Conservation (phyloP, 35 echinoderm and acorn worm species). For the Ophioderma brevispina region DNA sequence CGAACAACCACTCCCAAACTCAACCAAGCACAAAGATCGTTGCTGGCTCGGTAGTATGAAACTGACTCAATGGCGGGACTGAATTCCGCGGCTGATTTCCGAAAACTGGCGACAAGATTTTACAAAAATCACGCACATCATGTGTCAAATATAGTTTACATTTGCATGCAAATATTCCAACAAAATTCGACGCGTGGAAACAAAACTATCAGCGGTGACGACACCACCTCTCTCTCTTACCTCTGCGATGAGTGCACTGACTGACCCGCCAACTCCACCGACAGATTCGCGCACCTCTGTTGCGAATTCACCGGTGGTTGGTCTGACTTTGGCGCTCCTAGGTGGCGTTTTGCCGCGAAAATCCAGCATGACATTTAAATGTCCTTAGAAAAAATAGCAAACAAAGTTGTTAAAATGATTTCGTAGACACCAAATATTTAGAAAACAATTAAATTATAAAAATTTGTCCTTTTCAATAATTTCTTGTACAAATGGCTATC, state of each 20-base stretch:
- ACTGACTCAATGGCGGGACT: background rate
- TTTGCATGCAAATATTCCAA: background rate
- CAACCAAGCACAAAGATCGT: background rate
- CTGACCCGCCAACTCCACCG: background rate
- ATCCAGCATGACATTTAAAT: background rate
- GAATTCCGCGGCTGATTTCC: background rate
- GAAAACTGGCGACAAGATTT: background rate
- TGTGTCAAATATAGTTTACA: background rate
- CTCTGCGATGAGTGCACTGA: background rate
- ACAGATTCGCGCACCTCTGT: background rate
- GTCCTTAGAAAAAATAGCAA: background rate
- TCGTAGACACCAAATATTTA: too few species aligned
- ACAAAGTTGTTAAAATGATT: too few species aligned
- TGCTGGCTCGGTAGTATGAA: background rate
- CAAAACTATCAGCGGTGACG: background rate
- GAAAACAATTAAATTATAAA: too few species aligned
- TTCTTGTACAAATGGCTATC: too few species aligned
- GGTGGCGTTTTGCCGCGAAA: conserved; percentile 8
- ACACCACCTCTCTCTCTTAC: background rate
- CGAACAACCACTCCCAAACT: background rate
- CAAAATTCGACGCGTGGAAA: background rate
- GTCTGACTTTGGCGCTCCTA: background rate
- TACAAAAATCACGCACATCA: background rate
- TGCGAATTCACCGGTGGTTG: background rate
- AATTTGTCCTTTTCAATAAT: too few species aligned